Conservation (phyloP, 2,797 vertebrate species). For the Aeoliscus strigatus region DNA sequence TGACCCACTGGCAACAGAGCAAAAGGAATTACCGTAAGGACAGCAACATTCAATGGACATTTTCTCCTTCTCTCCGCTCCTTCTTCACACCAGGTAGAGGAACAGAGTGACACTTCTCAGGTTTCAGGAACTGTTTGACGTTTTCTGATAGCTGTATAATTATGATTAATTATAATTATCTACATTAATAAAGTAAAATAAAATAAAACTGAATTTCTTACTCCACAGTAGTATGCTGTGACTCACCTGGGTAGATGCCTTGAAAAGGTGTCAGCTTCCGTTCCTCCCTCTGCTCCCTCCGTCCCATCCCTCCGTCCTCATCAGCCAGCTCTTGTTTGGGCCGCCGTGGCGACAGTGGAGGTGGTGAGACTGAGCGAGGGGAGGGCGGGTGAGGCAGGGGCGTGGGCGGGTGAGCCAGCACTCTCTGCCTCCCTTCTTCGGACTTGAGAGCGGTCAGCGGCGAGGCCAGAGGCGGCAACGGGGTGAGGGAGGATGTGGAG, state of each 20-base stretch:
- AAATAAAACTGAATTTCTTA: too few species aligned
- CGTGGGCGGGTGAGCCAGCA: constrained; percentile 75
- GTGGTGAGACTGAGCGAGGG: constrained; percentile 72
- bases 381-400: constrained; percentile 60
- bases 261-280: constrained; percentile 80
- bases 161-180: too few species aligned
- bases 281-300: constrained; percentile 79
- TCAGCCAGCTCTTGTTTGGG: constrained; percentile 84
- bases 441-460: constrained; percentile 84
- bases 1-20: too few species aligned
- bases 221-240: too few species aligned
- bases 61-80: too few species aligned
- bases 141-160: too few species aligned
- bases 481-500: constrained; percentile 78
- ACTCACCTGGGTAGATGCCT: constrained; percentile 84
- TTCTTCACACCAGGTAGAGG: too few species aligned
- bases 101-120: too few species aligned
- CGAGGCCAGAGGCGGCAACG: constrained; percentile 77
- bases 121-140: too few species aligned
- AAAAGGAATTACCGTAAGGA: too few species aligned
- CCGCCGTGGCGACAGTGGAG: constrained; percentile 79
- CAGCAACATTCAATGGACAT: too few species aligned
- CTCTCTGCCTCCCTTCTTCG: constrained; percentile 82
- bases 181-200: too few species aligned
- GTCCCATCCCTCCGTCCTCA: constrained; percentile 73